Conservation (phyloP, 2,888 invertebrate species). For the Eupithecia centaureata region DNA sequence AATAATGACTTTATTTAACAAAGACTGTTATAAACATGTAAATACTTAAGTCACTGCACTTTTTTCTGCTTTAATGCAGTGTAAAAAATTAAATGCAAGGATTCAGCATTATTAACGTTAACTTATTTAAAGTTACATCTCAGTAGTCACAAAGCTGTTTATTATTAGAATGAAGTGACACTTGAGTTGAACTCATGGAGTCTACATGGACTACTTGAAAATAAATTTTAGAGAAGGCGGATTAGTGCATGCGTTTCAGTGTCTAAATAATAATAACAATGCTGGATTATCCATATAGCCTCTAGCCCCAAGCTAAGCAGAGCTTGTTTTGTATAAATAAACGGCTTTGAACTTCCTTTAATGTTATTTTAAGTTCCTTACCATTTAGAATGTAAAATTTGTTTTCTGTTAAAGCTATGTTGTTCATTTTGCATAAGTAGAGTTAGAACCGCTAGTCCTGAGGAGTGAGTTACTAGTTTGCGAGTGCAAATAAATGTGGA, state of each 20-base stretch:
- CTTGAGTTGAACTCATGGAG: not conserved
- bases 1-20: not conserved
- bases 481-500: conserved; percentile 41
- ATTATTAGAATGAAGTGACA: not conserved
- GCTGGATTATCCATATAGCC: too few relatives aligned
- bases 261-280: too few relatives aligned
- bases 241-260: too few relatives aligned
- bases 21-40: not conserved
- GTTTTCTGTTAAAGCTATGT: not conserved
- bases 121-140: not conserved
- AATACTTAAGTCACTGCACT: not conserved
- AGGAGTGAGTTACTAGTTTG: conserved; percentile 22
- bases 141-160: conserved; percentile 1
- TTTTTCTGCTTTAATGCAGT: not conserved
- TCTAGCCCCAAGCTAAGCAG: too few relatives aligned
- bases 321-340: too few relatives aligned
- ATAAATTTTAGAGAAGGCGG: too few relatives aligned
- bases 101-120: conserved; percentile 2
- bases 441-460: not conserved
- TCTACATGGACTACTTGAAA: not conserved
- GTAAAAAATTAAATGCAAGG: not conserved
- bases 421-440: not conserved
- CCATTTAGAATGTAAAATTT: not conserved
- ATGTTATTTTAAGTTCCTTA: not conserved
- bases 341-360: not conserved